Evolutionary conservation across 2,113 vertebrate species (phyloP).

Genomic region (Crotalus helleri): DNA sequence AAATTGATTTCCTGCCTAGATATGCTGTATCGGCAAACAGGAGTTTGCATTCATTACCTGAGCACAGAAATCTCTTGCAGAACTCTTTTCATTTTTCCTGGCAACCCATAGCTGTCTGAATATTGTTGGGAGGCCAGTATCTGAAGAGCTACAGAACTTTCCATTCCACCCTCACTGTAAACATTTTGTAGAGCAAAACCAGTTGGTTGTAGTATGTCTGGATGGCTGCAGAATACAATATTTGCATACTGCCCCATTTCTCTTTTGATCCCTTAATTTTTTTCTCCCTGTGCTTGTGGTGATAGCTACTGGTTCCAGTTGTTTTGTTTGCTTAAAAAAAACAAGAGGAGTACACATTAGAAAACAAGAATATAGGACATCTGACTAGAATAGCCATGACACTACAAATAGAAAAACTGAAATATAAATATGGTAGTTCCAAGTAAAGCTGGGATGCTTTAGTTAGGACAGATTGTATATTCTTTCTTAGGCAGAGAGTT

Average conservation of each 20-base stretch:
- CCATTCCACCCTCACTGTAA: not conserved
- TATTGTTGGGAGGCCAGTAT: not conserved
- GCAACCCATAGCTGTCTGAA: not conserved
- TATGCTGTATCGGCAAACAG: not conserved
- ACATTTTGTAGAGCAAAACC: no score
- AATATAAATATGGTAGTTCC: no score
- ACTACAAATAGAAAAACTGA: no score
- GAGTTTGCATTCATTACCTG: not conserved
- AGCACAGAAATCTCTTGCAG: not conserved
- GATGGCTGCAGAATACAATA: not conserved
- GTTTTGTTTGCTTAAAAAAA: not conserved
- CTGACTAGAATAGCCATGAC: no score
- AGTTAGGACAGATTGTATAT: no score
- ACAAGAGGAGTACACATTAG: no score
- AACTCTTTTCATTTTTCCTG: no score
- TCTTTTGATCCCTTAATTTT: not conserved
- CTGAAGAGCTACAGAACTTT: not conserved
- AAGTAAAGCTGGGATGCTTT: no score
- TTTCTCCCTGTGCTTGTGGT: not conserved
- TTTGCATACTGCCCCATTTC: not conserved
- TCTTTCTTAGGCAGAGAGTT: no score
- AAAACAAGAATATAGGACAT: no score
- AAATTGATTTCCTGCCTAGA: not conserved
- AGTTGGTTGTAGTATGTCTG: no score
- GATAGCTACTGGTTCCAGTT: not conserved